These are phyloP conservation scores for Frieseomelitta varia DNA, from an alignment of 1,140 invertebrate genomes.

Conservation along the genomic window DNA sequence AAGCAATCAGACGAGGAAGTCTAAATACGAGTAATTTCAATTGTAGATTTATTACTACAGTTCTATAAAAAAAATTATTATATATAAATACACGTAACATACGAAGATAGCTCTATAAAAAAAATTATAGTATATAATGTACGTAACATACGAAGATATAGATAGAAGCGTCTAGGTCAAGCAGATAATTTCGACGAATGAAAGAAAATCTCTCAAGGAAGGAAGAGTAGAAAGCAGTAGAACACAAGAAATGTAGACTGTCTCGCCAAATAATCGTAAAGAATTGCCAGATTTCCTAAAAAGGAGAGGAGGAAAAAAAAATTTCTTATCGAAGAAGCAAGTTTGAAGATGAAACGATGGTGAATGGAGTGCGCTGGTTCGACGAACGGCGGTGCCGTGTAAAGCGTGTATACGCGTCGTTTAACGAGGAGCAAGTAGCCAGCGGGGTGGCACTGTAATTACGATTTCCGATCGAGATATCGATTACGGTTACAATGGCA, in stretches of 20 bases:
- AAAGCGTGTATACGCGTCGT: constrained; percentile 19
- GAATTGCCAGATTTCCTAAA: background rate
- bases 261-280: background rate
- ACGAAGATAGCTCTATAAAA: background rate
- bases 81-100: no score
- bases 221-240: no score
- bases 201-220: no score
- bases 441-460: constrained; percentile 35
- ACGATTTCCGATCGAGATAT: constrained; percentile 50
- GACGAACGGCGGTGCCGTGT: constrained; percentile 13
- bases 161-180: no score
- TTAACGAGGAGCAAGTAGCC: constrained; percentile 25
- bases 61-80: background rate
- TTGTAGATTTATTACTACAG: background rate
- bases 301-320: background rate
- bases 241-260: no score
- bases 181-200: background rate
- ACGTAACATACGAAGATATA: no score
- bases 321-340: background rate
- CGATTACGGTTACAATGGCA: constrained; percentile 49
- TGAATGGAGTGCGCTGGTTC: background rate
- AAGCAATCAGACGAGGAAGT: background rate
- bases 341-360: background rate
- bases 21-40: background rate
- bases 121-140: no score